phyloP scores from a whole-genome alignment of 2,113 vertebrate genomes.

The Rallus limicola region DNA sequence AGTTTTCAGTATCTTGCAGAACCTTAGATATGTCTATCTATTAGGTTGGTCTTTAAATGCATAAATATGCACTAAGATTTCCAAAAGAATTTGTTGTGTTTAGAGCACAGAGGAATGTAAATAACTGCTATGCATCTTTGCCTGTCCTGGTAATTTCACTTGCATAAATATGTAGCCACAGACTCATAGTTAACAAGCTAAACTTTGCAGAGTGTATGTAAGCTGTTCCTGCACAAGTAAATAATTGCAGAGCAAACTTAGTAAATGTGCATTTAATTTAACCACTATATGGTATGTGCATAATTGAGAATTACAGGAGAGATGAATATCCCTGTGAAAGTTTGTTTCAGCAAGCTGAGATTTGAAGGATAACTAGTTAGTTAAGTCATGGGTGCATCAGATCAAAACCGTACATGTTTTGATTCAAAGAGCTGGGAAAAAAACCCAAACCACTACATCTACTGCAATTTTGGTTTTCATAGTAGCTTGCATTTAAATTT shows the following conservation, averaged over 20 bases:
- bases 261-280: slow-evolving; percentile 15
- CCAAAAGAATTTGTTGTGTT: not conserved
- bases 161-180: not conserved
- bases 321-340: not conserved
- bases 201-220: not conserved
- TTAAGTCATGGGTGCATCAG: not conserved
- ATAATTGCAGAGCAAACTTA: not conserved
- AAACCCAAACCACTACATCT: not conserved
- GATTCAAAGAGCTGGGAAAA: not conserved
- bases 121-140: not conserved
- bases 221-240: not conserved
- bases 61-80: not conserved
- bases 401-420: not conserved
- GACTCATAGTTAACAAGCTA: not conserved
- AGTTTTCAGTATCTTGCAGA: not conserved
- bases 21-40: not conserved
- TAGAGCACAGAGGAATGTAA: not conserved
- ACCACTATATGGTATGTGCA: not conserved
- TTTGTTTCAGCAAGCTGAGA: not conserved
- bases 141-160: not conserved
- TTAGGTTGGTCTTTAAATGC: not conserved
- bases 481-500: slow-evolving; percentile 37
- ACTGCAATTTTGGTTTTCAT: not conserved
- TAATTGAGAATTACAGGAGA: not conserved
- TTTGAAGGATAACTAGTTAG: not conserved